Evolutionary conservation across 2,113 vertebrate genomes (phyloP), one percentile per base, ranked within the genome.

Genomic region (Nothobranchius furzeri): DNA sequence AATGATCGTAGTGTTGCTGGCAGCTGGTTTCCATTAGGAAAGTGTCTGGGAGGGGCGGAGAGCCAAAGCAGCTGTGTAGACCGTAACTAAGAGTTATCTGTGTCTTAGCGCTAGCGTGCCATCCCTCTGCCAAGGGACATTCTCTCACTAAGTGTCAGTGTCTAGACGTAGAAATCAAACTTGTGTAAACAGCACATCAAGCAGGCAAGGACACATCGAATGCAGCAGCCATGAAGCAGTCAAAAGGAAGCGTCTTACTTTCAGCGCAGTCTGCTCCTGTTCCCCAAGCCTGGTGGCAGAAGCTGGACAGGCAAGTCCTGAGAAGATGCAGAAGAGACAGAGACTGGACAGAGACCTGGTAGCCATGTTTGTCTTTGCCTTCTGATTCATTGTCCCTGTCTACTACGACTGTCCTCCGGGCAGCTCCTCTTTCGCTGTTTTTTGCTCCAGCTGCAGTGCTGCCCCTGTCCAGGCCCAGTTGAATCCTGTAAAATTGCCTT

Each of bases 401-500:
- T 68, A 3, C 61, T 65, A 35, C 80, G 72, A 75, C 64, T 58
- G 76, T 76, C 81, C 63, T 84, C 68, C 55, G 70, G 65, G 59
- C 69, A 75, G 76, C 73, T 84, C 69, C 60, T 61, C 63, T 54
- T 58, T 70, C 61, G 83, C 56, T 20, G 53, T 73, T 80, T 62
- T 65, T 61, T 58, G 78, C 73, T 87, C 78, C 88, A 90, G 88
- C 90, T 85, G 71, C 78, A 36, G 70, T 54, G 25, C 75, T 68
- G 60, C 17, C 72, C 68, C 65, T 69, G 62, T 81, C 69, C 24
- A 49, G 80, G 72, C 83, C 62, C 37, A 65, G 70, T 76, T 73
- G 59, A 68, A 83, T 87, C 78, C 68, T 68, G 67, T 85, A 76
- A 86, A 88, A 88, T 81, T 87, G 87, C 91, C 85, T 84, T 83